phyloP scores from a whole-genome alignment of 2,113 vertebrate species.

The Agelaius phoeniceus region DNA sequence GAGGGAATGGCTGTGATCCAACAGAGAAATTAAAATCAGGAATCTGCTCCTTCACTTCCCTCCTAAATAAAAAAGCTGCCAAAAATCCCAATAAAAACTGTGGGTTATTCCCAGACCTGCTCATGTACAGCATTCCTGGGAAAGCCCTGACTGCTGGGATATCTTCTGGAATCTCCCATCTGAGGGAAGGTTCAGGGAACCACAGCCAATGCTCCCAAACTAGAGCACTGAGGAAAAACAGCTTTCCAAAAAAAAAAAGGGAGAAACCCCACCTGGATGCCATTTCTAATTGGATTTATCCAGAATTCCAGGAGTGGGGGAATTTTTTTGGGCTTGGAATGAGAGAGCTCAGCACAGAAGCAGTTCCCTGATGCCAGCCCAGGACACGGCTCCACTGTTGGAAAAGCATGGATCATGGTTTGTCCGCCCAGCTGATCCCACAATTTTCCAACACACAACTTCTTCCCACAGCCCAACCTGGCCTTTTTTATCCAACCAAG shows the following conservation, averaged over 20 bases:
- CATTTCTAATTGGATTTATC: background rate
- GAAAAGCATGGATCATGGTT: background rate
- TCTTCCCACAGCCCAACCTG: background rate
- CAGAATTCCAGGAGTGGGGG: background rate
- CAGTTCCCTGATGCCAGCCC: background rate
- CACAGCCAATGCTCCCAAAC: accelerated
- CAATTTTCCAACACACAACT: background rate
- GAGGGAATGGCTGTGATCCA: background rate
- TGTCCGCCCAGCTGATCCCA: background rate
- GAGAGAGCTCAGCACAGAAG: background rate
- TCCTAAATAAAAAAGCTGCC: background rate
- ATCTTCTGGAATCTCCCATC: background rate
- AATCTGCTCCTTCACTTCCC: background rate
- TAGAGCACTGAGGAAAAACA: accelerated
- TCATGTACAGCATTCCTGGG: background rate
- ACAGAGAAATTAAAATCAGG: background rate
- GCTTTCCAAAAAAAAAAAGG: background rate
- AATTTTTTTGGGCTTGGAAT: background rate
- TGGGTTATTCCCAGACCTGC: background rate
- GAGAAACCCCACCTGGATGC: background rate
- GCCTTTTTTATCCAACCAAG: background rate
- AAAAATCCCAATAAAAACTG: background rate
- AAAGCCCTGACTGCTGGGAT: background rate
- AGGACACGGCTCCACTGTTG: background rate
- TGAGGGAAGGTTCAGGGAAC: background rate